Evolutionary conservation across 2,797 vertebrate species (phyloP).

Genomic region (Todus mexicanus): DNA sequence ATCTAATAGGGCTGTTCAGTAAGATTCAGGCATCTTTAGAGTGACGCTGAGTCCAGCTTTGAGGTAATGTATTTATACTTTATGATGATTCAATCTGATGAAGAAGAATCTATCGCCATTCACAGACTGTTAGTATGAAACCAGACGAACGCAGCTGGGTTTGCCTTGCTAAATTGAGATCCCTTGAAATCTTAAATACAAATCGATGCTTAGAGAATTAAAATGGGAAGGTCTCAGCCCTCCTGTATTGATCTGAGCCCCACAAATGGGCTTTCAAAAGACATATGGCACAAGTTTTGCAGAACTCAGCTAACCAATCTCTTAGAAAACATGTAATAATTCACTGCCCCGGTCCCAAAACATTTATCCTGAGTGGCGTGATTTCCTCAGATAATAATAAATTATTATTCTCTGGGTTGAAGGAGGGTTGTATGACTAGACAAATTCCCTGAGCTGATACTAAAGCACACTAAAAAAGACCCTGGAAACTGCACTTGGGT

Average conservation of each 20-base stretch:
- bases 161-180: neutral
- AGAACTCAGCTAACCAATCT: neutral
- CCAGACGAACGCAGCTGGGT: neutral
- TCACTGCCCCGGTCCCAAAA: neutral
- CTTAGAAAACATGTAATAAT: neutral
- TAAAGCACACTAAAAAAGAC: neutral
- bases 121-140: neutral
- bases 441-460: neutral
- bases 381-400: neutral
- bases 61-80: neutral
- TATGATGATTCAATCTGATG: accelerated
- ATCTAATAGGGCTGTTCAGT: neutral
- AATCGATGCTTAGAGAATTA: neutral
- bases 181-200: neutral
- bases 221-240: neutral
- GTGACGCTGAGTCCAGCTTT: neutral
- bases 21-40: neutral
- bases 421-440: neutral
- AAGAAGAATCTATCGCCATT: neutral
- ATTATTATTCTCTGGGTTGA: neutral
- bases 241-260: neutral
- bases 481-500: neutral
- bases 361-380: neutral
- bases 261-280: neutral
- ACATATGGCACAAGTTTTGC: neutral